Evolutionary conservation across 2,113 vertebrate genomes (phyloP), one percentile per base, ranked within the genome.

Genomic region (Oenanthe oenanthe): DNA sequence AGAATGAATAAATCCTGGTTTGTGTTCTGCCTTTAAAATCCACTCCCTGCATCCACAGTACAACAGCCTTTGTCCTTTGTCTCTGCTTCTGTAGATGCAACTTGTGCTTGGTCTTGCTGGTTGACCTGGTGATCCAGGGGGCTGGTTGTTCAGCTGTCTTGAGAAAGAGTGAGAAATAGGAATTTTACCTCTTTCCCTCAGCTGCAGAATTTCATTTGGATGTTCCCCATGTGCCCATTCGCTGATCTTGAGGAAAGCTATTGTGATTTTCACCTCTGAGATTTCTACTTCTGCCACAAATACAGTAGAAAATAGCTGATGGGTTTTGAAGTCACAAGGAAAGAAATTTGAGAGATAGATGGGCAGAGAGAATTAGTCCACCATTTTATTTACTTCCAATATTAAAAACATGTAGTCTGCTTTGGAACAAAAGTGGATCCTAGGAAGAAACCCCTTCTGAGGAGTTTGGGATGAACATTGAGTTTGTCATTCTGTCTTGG

Each of bases 271-370:
- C 21, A 85, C 45, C 24, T 57, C 26, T n/a, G 21, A 82, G 28
- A 47, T 66, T 66, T 76, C 53, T 58, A 9, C 4, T 28, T 75
- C 84, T 40, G 42, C 26, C 28, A 38, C 20, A 84, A n/a, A 65
- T 53, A 32, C 0, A 2, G 12, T 0, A 56, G n/a, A 56, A 72
- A 42, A 72, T 18, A 79, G 18, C 11, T 58, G 56, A 63, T 0
- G 1, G 12, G 28, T 29, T 77, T 62, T 70, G 56, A 77, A 66
- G n/a, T 40, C 10, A 12, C 36, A 81, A 16, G 65, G 56, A 26
- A 78, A 24, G 12, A 36, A 24, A 66, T 66, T 28, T 31, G n/a
- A 78, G 31, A 25, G 70, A 38, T 45, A 43, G 32, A 26, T 21
- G 9, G 12, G 10, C 68, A 45, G 40, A 76, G 58, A 51, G 16